phyloP scores from a whole-genome alignment of 1,140 invertebrate genomes.

The Hypsibius dujardini region DNA sequence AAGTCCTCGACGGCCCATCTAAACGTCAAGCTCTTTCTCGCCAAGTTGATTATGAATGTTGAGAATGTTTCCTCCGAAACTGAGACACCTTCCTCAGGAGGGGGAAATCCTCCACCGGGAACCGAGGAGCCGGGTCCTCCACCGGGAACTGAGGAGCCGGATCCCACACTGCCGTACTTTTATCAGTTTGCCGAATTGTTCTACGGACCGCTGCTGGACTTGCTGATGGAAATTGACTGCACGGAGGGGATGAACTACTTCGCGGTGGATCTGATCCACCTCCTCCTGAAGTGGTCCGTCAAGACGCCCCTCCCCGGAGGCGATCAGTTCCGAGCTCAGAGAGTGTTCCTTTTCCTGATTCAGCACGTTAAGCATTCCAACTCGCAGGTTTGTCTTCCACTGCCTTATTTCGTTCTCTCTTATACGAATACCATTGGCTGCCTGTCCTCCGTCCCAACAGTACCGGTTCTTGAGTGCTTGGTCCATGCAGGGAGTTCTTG shows the following conservation, averaged over 20 bases:
- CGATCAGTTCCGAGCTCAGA: background rate
- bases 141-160: no score
- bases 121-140: no score
- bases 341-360: background rate
- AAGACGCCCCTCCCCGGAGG: background rate
- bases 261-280: constrained; percentile 36
- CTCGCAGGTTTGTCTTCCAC: background rate
- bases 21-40: constrained; percentile 44
- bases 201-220: constrained; percentile 37
- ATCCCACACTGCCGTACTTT: constrained; percentile 34
- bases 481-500: no score
- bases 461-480: background rate
- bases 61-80: constrained; percentile 6
- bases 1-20: constrained; percentile 27
- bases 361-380: background rate
- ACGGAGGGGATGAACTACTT: constrained; percentile 36
- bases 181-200: constrained; percentile 40
- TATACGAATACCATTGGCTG: background rate
- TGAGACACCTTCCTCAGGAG: no score
- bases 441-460: background rate
- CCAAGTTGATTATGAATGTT: constrained; percentile 43
- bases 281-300: constrained; percentile 39
- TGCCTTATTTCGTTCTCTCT: background rate
- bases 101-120: no score
- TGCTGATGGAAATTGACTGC: constrained; percentile 34